Evolutionary conservation across 2,797 vertebrate genomes (phyloP).

Genomic region (Sarcoramphus papa): DNA sequence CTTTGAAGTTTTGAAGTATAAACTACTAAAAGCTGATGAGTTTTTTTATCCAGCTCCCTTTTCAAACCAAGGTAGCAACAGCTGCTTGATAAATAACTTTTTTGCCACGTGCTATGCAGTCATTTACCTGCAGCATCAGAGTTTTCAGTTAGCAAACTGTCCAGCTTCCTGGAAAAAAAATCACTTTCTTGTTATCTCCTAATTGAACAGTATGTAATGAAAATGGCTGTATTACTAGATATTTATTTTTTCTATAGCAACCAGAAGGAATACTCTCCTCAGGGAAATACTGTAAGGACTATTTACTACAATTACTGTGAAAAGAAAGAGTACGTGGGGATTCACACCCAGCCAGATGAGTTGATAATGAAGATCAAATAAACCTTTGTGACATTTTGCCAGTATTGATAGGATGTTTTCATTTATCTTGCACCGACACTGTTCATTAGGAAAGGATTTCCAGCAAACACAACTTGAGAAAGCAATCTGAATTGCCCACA

Average conservation of each 20-base stretch:
- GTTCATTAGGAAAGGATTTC: constrained; percentile 14
- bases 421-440: background rate
- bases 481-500: background rate
- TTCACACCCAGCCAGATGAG: background rate
- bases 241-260: background rate
- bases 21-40: background rate
- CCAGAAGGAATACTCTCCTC: background rate
- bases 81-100: background rate
- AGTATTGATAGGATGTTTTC: background rate
- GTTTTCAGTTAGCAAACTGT: background rate
- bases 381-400: background rate
- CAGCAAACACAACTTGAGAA: background rate
- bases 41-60: background rate
- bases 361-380: background rate
- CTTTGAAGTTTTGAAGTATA: background rate
- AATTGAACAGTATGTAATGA: background rate
- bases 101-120: background rate
- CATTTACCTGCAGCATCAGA: background rate
- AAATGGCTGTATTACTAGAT: background rate
- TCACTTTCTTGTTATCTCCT: background rate
- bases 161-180: background rate
- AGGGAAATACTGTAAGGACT: background rate
- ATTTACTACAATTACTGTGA: background rate
- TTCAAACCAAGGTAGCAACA: background rate
- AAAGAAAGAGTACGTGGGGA: background rate